Conservation (phyloP, 2,797 vertebrate species). For the Alcedo atthis region DNA sequence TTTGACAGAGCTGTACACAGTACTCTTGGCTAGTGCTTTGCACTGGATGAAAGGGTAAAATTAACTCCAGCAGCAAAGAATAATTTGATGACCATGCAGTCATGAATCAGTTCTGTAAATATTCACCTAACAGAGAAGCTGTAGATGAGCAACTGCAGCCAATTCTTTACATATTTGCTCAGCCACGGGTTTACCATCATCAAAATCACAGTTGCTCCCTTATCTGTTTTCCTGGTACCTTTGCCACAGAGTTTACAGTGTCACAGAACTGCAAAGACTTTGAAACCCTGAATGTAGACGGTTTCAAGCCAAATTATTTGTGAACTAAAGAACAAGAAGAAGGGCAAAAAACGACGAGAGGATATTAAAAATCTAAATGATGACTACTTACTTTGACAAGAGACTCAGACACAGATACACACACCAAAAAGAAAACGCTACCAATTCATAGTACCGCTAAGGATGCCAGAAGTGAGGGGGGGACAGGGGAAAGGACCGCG, state of each 20-base stretch:
- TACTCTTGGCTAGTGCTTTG: neutral
- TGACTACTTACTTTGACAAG: neutral
- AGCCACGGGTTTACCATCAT: neutral
- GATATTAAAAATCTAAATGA: neutral
- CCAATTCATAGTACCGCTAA: neutral
- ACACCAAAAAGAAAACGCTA: no score
- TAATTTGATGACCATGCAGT: neutral
- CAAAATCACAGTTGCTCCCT: neutral
- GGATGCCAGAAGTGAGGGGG: neutral
- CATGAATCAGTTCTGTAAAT: neutral
- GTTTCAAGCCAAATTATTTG: neutral
- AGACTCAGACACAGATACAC: neutral
- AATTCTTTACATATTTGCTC: neutral
- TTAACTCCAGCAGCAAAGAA: neutral
- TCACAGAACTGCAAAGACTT: neutral
- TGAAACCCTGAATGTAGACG: neutral
- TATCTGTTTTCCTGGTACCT: neutral
- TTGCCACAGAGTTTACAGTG: neutral
- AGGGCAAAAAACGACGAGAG: neutral
- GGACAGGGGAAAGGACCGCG: neutral
- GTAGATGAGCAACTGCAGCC: neutral
- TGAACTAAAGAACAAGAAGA: neutral
- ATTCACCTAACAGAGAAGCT: neutral
- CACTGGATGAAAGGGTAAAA: neutral
- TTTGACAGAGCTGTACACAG: neutral